Percentiles rank a stretch among this genome's conserved stretches.
phyloP scores from a whole-genome alignment of 35 echinoderm and acorn worm genomes.

The Eucidaris tribuloides region DNA sequence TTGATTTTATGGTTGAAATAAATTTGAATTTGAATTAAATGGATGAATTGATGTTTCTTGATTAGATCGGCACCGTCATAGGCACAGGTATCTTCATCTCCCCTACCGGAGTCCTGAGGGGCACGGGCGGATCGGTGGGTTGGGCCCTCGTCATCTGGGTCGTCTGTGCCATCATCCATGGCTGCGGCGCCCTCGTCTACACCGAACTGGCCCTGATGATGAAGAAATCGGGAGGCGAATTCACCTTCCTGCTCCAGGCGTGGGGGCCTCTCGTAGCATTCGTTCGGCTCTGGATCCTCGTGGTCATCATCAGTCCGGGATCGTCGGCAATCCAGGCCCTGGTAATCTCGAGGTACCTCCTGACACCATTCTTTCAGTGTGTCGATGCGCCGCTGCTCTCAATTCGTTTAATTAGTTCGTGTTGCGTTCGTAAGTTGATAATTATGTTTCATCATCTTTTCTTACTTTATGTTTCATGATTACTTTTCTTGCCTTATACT shows the following conservation, averaged over 20 bases:
- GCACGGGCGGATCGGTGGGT: conserved; percentile 60
- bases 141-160: conserved; percentile 70
- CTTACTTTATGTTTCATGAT: too few species aligned
- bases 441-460: too few species aligned
- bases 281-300: conserved; percentile 50
- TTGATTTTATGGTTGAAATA: too few species aligned
- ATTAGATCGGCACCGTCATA: conserved; percentile 65
- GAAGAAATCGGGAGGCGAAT: conserved; percentile 70
- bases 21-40: background rate
- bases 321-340: conserved; percentile 35
- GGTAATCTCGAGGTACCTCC: conserved; percentile 43
- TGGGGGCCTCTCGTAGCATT: conserved; percentile 57
- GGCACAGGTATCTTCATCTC: conserved; percentile 87
- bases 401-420: conserved; percentile 12
- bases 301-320: conserved; percentile 51
- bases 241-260: conserved; percentile 57
- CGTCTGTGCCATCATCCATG: conserved; percentile 40
- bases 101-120: conserved; percentile 51
- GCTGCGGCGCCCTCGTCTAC: conserved; percentile 53
- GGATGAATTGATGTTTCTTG: background rate
- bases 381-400: background rate
- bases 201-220: conserved; percentile 74
- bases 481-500: too few species aligned
- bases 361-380: conserved; percentile 43
- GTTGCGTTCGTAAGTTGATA: conserved; percentile 38